Conservation (phyloP, 2,888 invertebrate species). For the Spodoptera picta region DNA sequence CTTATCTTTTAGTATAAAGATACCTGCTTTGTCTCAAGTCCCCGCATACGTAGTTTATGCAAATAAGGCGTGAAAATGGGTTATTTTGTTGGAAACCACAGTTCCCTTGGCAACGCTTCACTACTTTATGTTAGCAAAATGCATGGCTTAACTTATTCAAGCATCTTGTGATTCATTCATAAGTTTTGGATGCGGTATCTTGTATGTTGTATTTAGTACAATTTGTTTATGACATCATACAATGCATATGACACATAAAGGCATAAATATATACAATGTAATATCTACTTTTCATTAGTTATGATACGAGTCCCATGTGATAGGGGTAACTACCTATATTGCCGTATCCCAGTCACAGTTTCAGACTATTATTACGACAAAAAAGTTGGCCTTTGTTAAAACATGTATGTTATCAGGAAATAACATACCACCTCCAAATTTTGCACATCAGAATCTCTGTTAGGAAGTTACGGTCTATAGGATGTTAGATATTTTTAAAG, state of each 20-base stretch:
- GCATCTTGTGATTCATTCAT: constrained; percentile 19
- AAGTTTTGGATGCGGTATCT: constrained; percentile 37
- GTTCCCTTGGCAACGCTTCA: constrained; percentile 59
- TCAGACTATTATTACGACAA: no score
- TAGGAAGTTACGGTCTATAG: constrained; percentile 53
- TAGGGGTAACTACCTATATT: no score
- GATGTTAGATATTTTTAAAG: constrained; percentile 64
- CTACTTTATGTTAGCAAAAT: constrained; percentile 60
- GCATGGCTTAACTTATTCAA: constrained; percentile 59
- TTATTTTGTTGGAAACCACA: constrained; percentile 57
- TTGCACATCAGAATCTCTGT: constrained; percentile 12
- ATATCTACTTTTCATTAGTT: no score
- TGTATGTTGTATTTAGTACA: neutral
- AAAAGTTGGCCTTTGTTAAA: no score
- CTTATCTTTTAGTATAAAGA: constrained; percentile 36
- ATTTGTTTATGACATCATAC: no score
- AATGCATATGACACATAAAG: no score
- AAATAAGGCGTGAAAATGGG: constrained; percentile 61
- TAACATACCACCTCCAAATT: constrained; percentile 29
- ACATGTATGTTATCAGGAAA: neutral
- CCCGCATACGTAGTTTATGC: constrained; percentile 56
- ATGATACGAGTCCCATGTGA: no score
- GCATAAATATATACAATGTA: no score
- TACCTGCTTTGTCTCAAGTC: constrained; percentile 40
- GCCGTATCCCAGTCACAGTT: no score